phyloP scores from a whole-genome alignment of 2,797 vertebrate genomes.

The Tarsius wallacei region DNA sequence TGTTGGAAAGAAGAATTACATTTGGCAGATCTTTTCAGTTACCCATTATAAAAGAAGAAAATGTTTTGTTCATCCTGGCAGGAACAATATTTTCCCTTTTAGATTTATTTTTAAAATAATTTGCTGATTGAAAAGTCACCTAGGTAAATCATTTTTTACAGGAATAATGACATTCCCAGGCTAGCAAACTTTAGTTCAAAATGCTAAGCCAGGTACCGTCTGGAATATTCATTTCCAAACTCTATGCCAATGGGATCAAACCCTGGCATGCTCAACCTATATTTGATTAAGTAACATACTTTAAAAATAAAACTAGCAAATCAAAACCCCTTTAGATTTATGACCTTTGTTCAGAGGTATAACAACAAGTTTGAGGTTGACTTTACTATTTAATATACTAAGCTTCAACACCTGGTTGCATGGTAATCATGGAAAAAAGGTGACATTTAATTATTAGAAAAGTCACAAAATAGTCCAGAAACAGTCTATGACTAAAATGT shows the following conservation, averaged over 20 bases:
- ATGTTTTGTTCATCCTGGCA: slow-evolving; percentile 77
- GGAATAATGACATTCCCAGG: slow-evolving; percentile 79
- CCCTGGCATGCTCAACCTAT: slow-evolving; percentile 12
- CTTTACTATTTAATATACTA: slow-evolving; percentile 14
- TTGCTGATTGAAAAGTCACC: slow-evolving; percentile 79
- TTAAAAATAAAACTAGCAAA: slow-evolving; percentile 66
- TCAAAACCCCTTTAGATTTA: background rate
- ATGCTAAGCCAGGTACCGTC: slow-evolving; percentile 71
- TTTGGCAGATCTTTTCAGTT: slow-evolving; percentile 76
- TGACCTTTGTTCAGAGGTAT: background rate
- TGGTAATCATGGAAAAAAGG: background rate
- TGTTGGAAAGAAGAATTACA: slow-evolving; percentile 59
- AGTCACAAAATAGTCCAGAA: background rate
- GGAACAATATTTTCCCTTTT: slow-evolving; percentile 78
- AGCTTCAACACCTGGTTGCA: background rate
- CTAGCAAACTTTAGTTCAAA: slow-evolving; percentile 63
- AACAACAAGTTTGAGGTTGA: background rate
- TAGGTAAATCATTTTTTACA: slow-evolving; percentile 82
- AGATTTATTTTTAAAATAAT: slow-evolving; percentile 80
- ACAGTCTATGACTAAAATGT: background rate
- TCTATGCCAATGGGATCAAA: slow-evolving; percentile 32
- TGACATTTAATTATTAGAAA: slow-evolving; percentile 33
- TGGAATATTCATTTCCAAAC: slow-evolving; percentile 72
- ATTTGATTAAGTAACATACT: slow-evolving; percentile 63
- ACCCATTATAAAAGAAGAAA: slow-evolving; percentile 73